phyloP scores from a whole-genome alignment of 2,113 vertebrate species.

The Chaetura pelagica region DNA sequence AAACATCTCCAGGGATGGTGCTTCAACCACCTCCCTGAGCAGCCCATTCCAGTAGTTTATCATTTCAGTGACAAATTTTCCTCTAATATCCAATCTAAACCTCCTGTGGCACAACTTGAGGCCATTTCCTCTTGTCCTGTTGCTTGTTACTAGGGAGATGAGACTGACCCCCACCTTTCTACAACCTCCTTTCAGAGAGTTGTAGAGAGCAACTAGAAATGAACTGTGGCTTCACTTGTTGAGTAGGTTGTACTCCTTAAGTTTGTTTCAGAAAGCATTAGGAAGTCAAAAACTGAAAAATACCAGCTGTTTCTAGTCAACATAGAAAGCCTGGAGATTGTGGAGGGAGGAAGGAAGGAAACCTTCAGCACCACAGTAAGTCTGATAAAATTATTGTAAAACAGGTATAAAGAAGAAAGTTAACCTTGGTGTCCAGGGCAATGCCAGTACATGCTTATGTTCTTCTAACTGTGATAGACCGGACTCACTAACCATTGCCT shows the following conservation, averaged over 20 bases:
- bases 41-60: too few relatives aligned
- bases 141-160: too few relatives aligned
- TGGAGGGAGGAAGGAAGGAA: not conserved
- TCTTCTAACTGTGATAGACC: not conserved
- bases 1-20: too few relatives aligned
- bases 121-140: too few relatives aligned
- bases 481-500: not conserved
- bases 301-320: not conserved
- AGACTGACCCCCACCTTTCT: too few relatives aligned
- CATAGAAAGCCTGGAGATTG: not conserved
- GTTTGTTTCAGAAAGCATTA: not conserved
- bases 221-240: not conserved
- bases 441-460: rapidly evolving
- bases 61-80: too few relatives aligned
- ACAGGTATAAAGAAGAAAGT: not conserved
- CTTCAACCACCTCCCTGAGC: too few relatives aligned
- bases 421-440: not conserved
- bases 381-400: not conserved
- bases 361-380: not conserved
- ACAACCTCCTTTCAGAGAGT: too few relatives aligned
- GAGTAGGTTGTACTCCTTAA: not conserved
- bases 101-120: too few relatives aligned
- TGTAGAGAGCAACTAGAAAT: too few relatives aligned
- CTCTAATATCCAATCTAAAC: too few relatives aligned
- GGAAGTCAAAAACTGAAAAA: not conserved